These are phyloP conservation scores for Spisula solida DNA, from an alignment of 2,888 invertebrate species.

Conservation along the genomic window DNA sequence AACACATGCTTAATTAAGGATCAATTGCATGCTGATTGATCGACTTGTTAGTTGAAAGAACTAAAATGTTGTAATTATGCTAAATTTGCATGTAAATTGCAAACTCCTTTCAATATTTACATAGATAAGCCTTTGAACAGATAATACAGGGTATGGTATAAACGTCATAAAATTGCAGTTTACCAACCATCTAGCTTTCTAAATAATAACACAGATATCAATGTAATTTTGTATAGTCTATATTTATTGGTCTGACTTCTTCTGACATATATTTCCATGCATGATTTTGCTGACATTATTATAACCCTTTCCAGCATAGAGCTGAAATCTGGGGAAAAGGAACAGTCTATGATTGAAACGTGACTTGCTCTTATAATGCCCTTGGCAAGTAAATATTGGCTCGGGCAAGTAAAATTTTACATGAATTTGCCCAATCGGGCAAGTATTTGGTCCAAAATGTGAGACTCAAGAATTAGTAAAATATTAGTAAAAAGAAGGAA, in stretches of 20 bases:
- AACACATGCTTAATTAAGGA: constrained; percentile 1
- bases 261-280: neutral
- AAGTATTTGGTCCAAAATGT: no score
- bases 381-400: no score
- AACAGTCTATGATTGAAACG: no score
- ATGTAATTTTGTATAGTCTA: neutral
- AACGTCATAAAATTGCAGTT: neutral
- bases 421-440: no score
- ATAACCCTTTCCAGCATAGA: neutral
- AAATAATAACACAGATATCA: neutral
- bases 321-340: neutral
- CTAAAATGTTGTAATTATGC: neutral
- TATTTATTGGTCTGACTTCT: neutral
- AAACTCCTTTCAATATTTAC: neutral
- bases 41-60: neutral
- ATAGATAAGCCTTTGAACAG: neutral
- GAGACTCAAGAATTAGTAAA: no score
- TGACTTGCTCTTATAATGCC: no score
- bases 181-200: neutral
- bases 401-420: no score
- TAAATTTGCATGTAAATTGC: constrained; percentile 9
- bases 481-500: no score
- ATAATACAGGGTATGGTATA: neutral
- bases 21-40: neutral
- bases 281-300: neutral